Evolutionary conservation across 1,140 invertebrate genomes (phyloP), one percentile per base, ranked within the genome.

Genomic region (Drosophila bocki): DNA sequence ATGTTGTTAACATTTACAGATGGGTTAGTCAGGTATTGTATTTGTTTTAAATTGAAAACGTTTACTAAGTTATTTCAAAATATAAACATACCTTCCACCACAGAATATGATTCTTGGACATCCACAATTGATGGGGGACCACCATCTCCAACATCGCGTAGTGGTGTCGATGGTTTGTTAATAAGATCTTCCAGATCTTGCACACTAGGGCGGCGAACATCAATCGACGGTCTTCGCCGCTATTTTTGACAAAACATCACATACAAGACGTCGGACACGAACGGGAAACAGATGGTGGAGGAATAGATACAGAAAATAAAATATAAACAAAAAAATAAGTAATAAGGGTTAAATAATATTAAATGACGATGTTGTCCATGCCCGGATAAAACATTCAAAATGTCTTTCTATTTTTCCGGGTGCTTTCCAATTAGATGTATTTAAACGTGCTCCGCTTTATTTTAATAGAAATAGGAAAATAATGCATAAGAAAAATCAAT

Each of bases 81-180:
- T 12, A 15, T 1, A 53, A 48, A 80, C 84, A 53, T 91, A 98
- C 97, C 97, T 96, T 99, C 98, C 93, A 98, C 96, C 50, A 97
- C 97, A 22, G 96, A 96, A 93, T 98, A 98, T 80, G 96, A 98
- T 92, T 98, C 97, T 93, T 97, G 96, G 7, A 97, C 96, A 93
- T 98, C 97, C 57, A 98, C 96, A 93, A 98, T 98, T 57, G 95
- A 94, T 32, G 98, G 97, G 71, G 97, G 96, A 71, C 97, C 97
- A 75, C 95, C 95, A 85, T 95, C 94, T 61, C 97, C 97, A 54
- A 95, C 93, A 86, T 96, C 94, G 92, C 95, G 95, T 39, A 98
- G 93, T 32, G 98, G 97, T 64, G 97, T 97, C n/a, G 97, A 98
- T 53, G 97, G 96, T 92, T 98, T 97, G 93, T 98, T 97, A 91